Base-by-base conservation (phyloP, 1,140 invertebrate species). In the Drosophila simulans region DNA sequence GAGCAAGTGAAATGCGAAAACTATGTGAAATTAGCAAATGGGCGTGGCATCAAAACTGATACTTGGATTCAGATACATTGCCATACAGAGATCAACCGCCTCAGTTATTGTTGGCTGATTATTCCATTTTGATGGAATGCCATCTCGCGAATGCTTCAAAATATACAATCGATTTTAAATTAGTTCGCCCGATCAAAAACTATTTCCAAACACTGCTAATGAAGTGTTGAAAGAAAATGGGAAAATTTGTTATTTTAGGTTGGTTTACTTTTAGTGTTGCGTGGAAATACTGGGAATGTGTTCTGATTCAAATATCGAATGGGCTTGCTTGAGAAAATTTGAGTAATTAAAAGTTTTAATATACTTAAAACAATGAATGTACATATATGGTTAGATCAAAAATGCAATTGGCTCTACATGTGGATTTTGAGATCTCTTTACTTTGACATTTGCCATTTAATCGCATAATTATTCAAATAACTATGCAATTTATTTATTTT, bases 81-180 rank as follows among this genome's bases (percentile, higher is more conserved):
- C 8, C 15, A 25, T 49, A 11, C 20, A 22, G 0, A 22, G 49
- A 42, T 39, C 54, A 22, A 63, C n/a, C 20, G 37, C 5, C 34
- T 22, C 27, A 11, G 22, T 66, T 66, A 70, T 70, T 69, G 42
- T 54, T 66, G 62, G 65, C 49, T 4, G 40, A 48, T 69, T 70
- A 55, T 68, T 54, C 42, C 20, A 72, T 42, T 42, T 62, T 63
- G 42, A 74, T 73, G 68, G 71, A 74, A 73, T 73, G 71, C 71
- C 51, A 49, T 37, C 27, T 37, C 20, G 37, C 31, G 54, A 57
- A 70, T 69, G 34, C 35, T 48, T 70, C 63, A 69, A n/a, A 45
- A 51, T 8, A 15, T 22, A 40, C 43, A 66, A 66, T 66, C 27
- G 48, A 68, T 54, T 54, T 68, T 31, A 31, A 68, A 69, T 69